These are phyloP conservation scores for Drosophila prostipennis DNA, from an alignment of 2,888 invertebrate species.

Conservation along the genomic window DNA sequence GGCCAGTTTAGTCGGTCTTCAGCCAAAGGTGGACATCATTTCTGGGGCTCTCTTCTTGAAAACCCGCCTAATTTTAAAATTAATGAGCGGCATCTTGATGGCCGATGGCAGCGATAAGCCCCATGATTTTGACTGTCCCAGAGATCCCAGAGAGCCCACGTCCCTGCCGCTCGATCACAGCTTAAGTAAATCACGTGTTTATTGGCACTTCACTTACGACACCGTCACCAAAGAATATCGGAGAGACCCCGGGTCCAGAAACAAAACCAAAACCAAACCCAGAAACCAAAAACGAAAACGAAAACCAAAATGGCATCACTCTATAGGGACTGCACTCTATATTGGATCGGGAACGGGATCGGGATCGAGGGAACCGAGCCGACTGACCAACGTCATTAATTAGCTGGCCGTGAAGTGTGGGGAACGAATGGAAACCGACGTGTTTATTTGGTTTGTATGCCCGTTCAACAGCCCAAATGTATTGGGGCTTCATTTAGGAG, in stretches of 20 bases:
- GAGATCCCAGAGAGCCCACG: slow-evolving; percentile 33
- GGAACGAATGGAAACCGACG: slow-evolving; percentile 73
- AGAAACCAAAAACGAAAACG: slow-evolving; percentile 41
- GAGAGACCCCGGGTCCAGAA: slow-evolving; percentile 1
- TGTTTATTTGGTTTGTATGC: slow-evolving; percentile 70
- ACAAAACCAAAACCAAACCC: slow-evolving; percentile 57
- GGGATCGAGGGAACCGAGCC: slow-evolving; percentile 30
- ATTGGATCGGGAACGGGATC: slow-evolving; percentile 7
- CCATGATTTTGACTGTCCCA: slow-evolving; percentile 75
- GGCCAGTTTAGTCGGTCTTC: slow-evolving; percentile 56
- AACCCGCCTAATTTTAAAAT: slow-evolving; percentile 83
- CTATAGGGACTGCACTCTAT: slow-evolving; percentile 38
- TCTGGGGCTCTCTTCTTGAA: slow-evolving; percentile 62
- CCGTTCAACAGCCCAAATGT: slow-evolving; percentile 49
- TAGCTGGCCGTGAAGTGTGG: slow-evolving; percentile 74
- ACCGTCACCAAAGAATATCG: slow-evolving; percentile 59
- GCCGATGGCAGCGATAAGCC: slow-evolving; percentile 82
- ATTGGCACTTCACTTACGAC: slow-evolving; percentile 81
- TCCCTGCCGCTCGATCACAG: slow-evolving; percentile 50
- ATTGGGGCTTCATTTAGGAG: slow-evolving; percentile 66
- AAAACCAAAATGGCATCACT: slow-evolving; percentile 75
- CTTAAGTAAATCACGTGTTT: slow-evolving; percentile 83
- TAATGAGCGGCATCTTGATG: slow-evolving; percentile 83
- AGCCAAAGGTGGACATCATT: slow-evolving; percentile 68
- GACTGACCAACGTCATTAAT: slow-evolving; percentile 72